Evolutionary conservation across 30 jellyfish, hydroid and myxozoan species (phyloP).

Genomic region (Aurelia coerulea): DNA sequence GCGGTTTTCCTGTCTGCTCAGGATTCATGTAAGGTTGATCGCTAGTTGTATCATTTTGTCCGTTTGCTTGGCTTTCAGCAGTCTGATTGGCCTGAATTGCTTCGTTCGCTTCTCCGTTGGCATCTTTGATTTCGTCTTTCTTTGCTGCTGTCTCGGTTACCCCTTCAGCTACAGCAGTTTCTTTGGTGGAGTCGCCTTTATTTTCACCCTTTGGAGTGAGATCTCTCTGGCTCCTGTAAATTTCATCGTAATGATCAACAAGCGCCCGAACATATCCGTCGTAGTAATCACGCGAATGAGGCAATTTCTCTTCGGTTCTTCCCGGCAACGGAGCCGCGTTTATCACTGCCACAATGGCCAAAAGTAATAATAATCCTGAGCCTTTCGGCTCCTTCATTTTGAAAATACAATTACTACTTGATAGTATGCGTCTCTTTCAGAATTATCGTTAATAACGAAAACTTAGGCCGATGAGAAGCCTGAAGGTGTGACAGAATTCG

Average conservation of each 20-base stretch:
- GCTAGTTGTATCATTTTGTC: constrained; percentile 30
- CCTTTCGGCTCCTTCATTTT: constrained; percentile 74
- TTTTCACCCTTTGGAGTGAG: constrained; percentile 49
- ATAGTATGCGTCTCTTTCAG: constrained; percentile 24
- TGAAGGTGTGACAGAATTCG: constrained; percentile 49
- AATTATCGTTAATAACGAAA: not conserved
- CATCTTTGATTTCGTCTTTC: not conserved
- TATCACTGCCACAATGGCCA: constrained; percentile 12
- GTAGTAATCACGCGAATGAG: constrained; percentile 92
- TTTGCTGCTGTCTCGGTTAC: constrained; percentile 5
- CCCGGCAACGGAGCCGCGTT: constrained; percentile 45
- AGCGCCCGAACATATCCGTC: constrained; percentile 96
- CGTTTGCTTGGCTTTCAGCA: constrained; percentile 4
- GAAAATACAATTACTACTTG: constrained; percentile 11
- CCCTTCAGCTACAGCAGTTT: not conserved
- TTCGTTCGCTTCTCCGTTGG: not conserved
- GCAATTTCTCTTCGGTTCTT: constrained; percentile 69
- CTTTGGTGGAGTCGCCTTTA: not conserved
- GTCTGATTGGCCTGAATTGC: not conserved
- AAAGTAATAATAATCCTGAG: constrained; percentile 6
- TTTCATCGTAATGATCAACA: constrained; percentile 91
- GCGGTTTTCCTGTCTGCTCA: constrained; percentile 57
- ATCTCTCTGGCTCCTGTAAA: constrained; percentile 78
- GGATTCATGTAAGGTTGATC: constrained; percentile 50
- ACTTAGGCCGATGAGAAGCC: not conserved